Evolutionary conservation across 53 echinoderm and acorn worm species (phyloP).

Genomic region (Holothuria leucospilota): DNA sequence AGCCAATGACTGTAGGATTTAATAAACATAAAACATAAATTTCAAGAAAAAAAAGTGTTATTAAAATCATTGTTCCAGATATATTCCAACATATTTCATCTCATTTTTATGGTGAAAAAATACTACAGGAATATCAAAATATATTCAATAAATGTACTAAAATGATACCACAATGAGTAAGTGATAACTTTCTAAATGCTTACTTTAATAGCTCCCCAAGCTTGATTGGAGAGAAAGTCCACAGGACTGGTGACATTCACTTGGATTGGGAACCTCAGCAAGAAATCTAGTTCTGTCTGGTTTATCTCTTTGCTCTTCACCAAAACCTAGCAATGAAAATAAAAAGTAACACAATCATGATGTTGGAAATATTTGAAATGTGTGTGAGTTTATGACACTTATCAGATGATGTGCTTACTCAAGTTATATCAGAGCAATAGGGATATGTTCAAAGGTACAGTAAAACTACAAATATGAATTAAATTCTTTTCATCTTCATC

Average conservation of each 20-base stretch:
- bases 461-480: too few relatives aligned
- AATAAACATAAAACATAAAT: neutral
- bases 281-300: slow-evolving; percentile 90
- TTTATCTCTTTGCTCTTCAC: slow-evolving; percentile 97
- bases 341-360: neutral
- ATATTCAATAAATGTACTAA: neutral
- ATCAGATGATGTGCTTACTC: neutral
- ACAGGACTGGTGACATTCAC: slow-evolving; percentile 95
- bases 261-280: slow-evolving; percentile 93
- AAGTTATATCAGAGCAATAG: neutral
- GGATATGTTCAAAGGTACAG: too few relatives aligned
- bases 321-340: slow-evolving; percentile 64
- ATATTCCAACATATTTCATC: neutral
- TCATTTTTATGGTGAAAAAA: neutral
- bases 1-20: slow-evolving; percentile 75
- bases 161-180: neutral
- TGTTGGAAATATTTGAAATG: neutral
- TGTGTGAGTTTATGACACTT: neutral
- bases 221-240: slow-evolving; percentile 87
- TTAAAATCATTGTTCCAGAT: neutral
- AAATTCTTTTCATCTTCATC: too few relatives aligned
- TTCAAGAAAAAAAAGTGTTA: neutral
- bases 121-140: neutral
- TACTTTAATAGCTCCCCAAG: slow-evolving; percentile 99
- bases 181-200: neutral